Evolutionary conservation across 2,797 vertebrate genomes (phyloP).

Genomic region (Amazonetta brasiliensis): DNA sequence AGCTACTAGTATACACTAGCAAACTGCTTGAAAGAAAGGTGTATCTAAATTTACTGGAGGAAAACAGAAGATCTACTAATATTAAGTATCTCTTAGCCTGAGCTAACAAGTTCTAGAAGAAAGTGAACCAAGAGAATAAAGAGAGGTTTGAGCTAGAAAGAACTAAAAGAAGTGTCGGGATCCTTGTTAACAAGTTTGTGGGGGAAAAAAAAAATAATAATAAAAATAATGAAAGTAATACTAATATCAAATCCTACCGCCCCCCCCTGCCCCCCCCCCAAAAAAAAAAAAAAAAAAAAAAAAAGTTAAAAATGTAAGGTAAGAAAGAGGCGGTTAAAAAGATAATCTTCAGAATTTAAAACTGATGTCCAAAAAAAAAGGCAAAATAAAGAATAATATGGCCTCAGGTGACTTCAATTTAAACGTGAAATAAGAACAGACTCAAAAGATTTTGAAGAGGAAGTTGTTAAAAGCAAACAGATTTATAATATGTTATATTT

Average conservation of each 20-base stretch:
- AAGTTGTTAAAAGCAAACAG: background rate
- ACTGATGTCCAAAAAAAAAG: no score
- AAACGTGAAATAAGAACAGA: background rate
- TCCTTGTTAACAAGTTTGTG: background rate
- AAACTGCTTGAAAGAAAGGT: constrained; percentile 25
- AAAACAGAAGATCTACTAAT: background rate
- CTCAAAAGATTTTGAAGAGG: background rate
- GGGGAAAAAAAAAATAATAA: background rate
- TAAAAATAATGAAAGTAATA: background rate
- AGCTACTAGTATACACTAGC: background rate
- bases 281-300: background rate
- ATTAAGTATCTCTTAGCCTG: background rate
- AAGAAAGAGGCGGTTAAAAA: background rate
- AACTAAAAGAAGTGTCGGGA: background rate
- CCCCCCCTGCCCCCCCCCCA: background rate
- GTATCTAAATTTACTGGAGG: background rate
- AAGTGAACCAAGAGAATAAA: background rate
- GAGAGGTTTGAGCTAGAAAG: background rate
- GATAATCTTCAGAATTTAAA: background rate
- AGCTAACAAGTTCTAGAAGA: background rate
- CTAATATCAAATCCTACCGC: rapidly evolving
- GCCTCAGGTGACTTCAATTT: background rate
- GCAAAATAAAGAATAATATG: background rate
- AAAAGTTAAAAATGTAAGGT: background rate
- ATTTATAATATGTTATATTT: background rate